A percentile compares a stretch with the other conserved stretches of the same genome.
phyloP scores from a whole-genome alignment of 92 coral and sea anemone genomes.

The Galaxea fascicularis region DNA sequence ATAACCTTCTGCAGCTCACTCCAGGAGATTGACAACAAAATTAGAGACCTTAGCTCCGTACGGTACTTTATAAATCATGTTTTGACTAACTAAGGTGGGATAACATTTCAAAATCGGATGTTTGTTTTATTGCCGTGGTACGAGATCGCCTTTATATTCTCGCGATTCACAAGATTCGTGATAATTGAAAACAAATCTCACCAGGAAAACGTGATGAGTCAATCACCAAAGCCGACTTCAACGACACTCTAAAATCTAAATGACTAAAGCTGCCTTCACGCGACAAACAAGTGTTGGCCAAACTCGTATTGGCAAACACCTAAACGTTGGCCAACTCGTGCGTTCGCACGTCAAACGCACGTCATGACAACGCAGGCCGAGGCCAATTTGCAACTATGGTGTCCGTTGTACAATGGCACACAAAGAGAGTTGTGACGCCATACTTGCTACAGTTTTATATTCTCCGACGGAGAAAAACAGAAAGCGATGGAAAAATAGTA shows the following conservation, averaged over 20 bases:
- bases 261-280: too few species aligned
- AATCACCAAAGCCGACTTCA: not conserved
- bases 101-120: not conserved
- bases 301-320: too few species aligned
- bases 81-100: not conserved
- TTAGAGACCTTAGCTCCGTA: not conserved
- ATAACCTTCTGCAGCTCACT: conserved; percentile 6
- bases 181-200: not conserved
- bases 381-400: too few species aligned
- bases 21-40: conserved; percentile 8
- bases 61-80: not conserved
- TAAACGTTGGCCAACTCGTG: too few species aligned
- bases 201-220: not conserved
- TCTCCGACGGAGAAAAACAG: too few species aligned
- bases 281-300: too few species aligned
- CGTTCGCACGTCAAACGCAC: too few species aligned
- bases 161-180: not conserved
- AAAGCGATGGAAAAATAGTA: too few species aligned
- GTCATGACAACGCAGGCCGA: too few species aligned
- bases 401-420: too few species aligned
- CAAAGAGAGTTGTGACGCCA: too few species aligned
- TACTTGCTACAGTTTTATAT: too few species aligned
- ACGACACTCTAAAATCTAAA: not conserved
- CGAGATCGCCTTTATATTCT: not conserved
- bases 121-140: not conserved